phyloP scores from a whole-genome alignment of 2,113 vertebrate genomes.

The Bujurquina vittata region DNA sequence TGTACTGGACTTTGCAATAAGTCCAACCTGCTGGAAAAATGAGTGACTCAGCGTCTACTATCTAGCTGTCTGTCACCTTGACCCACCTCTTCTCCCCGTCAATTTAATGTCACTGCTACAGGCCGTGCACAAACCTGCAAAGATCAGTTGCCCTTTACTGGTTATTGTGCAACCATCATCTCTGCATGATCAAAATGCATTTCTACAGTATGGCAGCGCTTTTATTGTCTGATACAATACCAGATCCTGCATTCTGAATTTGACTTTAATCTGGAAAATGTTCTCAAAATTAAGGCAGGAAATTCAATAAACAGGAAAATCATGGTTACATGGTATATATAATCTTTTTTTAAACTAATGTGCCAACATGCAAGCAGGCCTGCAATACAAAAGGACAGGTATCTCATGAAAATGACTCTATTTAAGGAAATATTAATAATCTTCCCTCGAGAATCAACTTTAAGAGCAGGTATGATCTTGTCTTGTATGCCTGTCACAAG shows the following conservation, averaged over 20 bases:
- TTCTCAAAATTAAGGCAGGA: not conserved
- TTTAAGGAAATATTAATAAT: not conserved
- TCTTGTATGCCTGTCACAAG: too few relatives aligned
- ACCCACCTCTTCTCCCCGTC: constrained; percentile 8
- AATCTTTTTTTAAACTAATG: not conserved
- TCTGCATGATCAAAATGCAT: not conserved
- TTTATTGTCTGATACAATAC: not conserved
- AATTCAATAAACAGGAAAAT: not conserved
- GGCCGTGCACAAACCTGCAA: constrained; percentile 12
- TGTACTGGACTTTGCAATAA: not conserved
- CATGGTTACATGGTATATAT: not conserved
- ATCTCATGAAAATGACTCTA: not conserved
- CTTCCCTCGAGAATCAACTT: too few relatives aligned
- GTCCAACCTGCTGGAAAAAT: constrained; percentile 17
- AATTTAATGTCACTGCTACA: constrained; percentile 58
- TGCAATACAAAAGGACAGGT: not conserved
- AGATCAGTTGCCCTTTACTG: constrained; percentile 26
- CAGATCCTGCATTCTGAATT: not conserved
- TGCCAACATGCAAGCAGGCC: not conserved
- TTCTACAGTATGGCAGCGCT: not conserved
- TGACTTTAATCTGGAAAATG: not conserved
- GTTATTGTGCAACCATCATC: constrained; percentile 41
- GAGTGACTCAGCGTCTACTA: constrained; percentile 43
- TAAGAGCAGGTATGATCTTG: too few relatives aligned
- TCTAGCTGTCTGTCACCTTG: constrained; percentile 15